Percentiles rank a stretch among this genome's conserved stretches.
These are phyloP conservation scores for Paramormyrops hopkinsi DNA, from an alignment of 2,797 vertebrate species.

Conservation along the genomic window DNA sequence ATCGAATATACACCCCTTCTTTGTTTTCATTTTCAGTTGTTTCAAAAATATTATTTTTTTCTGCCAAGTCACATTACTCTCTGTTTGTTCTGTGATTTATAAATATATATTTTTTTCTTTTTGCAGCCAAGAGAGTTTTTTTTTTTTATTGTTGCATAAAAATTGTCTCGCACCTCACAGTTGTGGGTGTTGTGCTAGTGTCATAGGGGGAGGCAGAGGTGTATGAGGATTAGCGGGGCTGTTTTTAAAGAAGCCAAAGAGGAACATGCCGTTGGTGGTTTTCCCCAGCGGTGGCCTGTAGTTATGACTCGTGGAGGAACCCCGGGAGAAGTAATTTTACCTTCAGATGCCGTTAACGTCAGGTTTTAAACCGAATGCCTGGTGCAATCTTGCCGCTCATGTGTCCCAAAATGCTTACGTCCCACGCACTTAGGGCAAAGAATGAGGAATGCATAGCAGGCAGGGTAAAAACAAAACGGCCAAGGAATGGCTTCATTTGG, in stretches of 20 bases:
- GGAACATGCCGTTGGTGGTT: slow-evolving; percentile 56
- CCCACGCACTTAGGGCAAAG: slow-evolving; percentile 22
- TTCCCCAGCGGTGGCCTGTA: slow-evolving; percentile 48
- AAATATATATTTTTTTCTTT: slow-evolving; percentile 4
- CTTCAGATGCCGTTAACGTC: slow-evolving; percentile 53
- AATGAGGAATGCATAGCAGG: neutral
- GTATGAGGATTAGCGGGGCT: slow-evolving; percentile 44
- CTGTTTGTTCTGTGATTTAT: neutral
- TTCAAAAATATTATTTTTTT: slow-evolving; percentile 35
- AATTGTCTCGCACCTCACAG: neutral
- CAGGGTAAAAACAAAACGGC: slow-evolving; percentile 15
- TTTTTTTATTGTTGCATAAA: neutral
- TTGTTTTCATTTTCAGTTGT: slow-evolving; percentile 40
- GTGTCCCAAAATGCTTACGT: slow-evolving; percentile 35
- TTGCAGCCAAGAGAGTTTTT: neutral
- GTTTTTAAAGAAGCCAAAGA: slow-evolving; percentile 45
- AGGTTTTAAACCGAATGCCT: slow-evolving; percentile 41
- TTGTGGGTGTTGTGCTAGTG: neutral
- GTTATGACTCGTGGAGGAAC: slow-evolving; percentile 38
- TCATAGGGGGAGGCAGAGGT: slow-evolving; percentile 36
- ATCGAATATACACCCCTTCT: slow-evolving; percentile 40
- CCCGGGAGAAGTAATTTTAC: slow-evolving; percentile 48
- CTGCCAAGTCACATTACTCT: slow-evolving; percentile 35
- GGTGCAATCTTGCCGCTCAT: slow-evolving; percentile 30
- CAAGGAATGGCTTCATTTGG: slow-evolving; percentile 39